Conservation (phyloP, 2,113 vertebrate genomes). For the Tetraodon nigroviridis region DNA sequence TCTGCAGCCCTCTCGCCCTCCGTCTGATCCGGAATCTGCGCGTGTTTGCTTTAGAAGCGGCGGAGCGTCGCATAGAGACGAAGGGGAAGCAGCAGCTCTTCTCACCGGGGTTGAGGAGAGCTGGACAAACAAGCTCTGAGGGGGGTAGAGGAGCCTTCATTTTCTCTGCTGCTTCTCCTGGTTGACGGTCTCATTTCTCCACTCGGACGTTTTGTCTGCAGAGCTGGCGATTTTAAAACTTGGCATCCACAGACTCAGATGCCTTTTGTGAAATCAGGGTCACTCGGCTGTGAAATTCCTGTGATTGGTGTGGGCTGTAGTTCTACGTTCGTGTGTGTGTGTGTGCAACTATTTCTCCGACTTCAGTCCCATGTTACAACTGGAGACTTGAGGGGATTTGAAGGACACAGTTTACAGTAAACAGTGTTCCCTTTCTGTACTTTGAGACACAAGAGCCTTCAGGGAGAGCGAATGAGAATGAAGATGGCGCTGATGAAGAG, state of each 20-base stretch:
- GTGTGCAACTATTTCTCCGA: neutral
- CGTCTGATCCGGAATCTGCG: constrained; percentile 3
- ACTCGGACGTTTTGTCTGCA: neutral
- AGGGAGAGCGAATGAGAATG: neutral
- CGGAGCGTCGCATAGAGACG: constrained; percentile 45
- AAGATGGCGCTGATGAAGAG: neutral
- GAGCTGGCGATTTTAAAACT: too few species aligned
- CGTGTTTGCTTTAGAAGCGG: constrained; percentile 42
- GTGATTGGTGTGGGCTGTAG: constrained; percentile 39
- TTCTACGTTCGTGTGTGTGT: constrained; percentile 8
- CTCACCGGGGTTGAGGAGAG: constrained; percentile 36
- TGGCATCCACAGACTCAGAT: constrained; percentile 39
- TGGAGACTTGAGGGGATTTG: too few species aligned
- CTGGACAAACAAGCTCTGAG: constrained; percentile 56
- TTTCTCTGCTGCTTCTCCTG: constrained; percentile 13
- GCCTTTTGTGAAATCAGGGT: constrained; percentile 45
- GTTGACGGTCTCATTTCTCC: constrained; percentile 52
- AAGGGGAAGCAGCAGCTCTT: constrained; percentile 25
- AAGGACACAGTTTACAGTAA: neutral
- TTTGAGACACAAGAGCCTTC: neutral
- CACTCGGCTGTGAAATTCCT: constrained; percentile 57
- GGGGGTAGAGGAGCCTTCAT: constrained; percentile 24
- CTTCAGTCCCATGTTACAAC: neutral
- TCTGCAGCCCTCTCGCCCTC: constrained; percentile 30
- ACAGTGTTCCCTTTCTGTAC: neutral